Evolutionary conservation across 1,140 invertebrate genomes (phyloP).

Genomic region (Drosophila bipectinata): DNA sequence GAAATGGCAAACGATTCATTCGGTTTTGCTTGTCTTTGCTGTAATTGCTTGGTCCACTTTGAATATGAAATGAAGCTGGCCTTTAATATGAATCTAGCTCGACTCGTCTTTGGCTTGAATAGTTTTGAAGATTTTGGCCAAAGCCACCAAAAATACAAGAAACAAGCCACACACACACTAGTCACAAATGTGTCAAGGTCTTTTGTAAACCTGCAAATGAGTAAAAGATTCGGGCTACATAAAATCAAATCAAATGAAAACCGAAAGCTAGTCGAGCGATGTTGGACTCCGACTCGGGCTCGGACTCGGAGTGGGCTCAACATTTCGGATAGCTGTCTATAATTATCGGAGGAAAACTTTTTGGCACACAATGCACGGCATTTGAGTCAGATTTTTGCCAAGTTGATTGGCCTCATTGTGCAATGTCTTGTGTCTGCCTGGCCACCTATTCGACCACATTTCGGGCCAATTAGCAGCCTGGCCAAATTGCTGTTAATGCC

Average conservation of each 20-base stretch:
- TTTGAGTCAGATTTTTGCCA: constrained; percentile 64
- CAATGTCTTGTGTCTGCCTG: constrained; percentile 48
- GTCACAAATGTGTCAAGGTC: constrained; percentile 77
- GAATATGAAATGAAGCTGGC: constrained; percentile 36
- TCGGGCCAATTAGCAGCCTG: constrained; percentile 69
- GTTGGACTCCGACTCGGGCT: constrained; percentile 6
- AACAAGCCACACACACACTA: constrained; percentile 19
- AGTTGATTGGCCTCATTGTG: constrained; percentile 68
- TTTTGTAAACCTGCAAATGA: constrained; percentile 74
- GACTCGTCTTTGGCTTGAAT: constrained; percentile 29
- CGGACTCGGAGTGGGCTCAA: constrained; percentile 15
- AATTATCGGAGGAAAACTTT: constrained; percentile 69
- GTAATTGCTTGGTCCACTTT: constrained; percentile 50
- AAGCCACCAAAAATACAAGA: constrained; percentile 26
- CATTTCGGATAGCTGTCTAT: constrained; percentile 31
- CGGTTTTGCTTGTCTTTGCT: constrained; percentile 31
- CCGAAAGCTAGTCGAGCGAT: constrained; percentile 55
- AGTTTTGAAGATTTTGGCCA: constrained; percentile 53
- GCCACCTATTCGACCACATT: constrained; percentile 50
- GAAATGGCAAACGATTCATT: constrained; percentile 54
- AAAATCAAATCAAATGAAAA: constrained; percentile 50
- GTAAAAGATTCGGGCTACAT: constrained; percentile 48
- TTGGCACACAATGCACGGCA: constrained; percentile 68
- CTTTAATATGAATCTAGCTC: constrained; percentile 13
- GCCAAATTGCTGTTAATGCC: constrained; percentile 62